These are phyloP conservation scores for Drosophila arizonae DNA, from an alignment of 1,140 invertebrate genomes.

Conservation along the genomic window DNA sequence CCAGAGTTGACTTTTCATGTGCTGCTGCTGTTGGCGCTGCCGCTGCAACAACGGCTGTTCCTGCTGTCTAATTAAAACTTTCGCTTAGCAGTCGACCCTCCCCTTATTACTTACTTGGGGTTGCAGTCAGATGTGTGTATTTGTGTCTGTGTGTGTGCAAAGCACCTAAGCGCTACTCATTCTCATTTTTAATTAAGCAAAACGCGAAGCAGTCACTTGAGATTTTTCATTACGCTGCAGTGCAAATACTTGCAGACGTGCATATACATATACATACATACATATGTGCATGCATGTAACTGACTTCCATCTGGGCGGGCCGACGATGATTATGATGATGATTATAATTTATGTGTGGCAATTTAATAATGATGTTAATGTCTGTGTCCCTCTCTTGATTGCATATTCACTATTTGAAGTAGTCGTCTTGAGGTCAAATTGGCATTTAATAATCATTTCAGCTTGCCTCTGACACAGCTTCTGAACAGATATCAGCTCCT, in stretches of 20 bases:
- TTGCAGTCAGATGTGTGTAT: constrained; percentile 8
- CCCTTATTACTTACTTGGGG: not conserved
- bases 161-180: constrained; percentile 57
- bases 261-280: not conserved
- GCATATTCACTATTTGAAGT: constrained; percentile 23
- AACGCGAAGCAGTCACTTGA: constrained; percentile 65
- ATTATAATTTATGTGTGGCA: constrained; percentile 2
- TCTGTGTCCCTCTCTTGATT: not conserved
- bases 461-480: constrained; percentile 4
- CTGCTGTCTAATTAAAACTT: constrained; percentile 80
- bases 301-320: not conserved
- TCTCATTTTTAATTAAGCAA: constrained; percentile 81
- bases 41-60: constrained; percentile 10
- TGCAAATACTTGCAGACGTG: constrained; percentile 13
- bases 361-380: constrained; percentile 7
- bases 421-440: constrained; percentile 50
- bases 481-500: constrained; percentile 36
- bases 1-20: constrained; percentile 67
- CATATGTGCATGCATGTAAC: not conserved
- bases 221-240: constrained; percentile 72
- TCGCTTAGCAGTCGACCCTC: constrained; percentile 33
- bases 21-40: not conserved
- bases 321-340: not conserved
- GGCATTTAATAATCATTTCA: constrained; percentile 61
- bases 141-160: constrained; percentile 33